Evolutionary conservation across 2,888 invertebrate genomes (phyloP), one percentile per base, ranked within the genome.

Genomic region (Drosophila dives): DNA sequence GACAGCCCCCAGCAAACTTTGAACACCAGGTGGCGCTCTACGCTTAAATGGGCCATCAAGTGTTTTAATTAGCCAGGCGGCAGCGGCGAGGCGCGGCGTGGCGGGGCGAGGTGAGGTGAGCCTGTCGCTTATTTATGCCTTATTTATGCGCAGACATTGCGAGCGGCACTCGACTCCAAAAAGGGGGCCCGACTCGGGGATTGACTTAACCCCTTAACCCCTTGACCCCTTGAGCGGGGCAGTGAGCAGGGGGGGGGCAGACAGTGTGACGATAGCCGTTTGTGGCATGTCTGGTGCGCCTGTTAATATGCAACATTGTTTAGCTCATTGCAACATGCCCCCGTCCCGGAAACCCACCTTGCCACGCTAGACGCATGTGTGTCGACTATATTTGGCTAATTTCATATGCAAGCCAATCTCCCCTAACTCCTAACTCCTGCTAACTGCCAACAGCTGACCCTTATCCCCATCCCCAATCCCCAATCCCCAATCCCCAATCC

Each of bases 221-320:
- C 45, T 8, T 23, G 29, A 29, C 29, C 29, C 29, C 29, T 29
- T 29, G 5, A 29, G 29, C 29, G 29, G 29, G 29, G 29, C 29
- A 6, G 5, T 29, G 23, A 45, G 23, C 45, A 45, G 15, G 23
- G 45, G 23, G 23, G 23, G 23, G 8, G 15, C 38, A 17, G 54
- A 17, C 48, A 23, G 26, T 54, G 54, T 34, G 51, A 11, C 29
- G 8, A 33, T 54, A 17, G 1, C 17, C 17, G 23, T 17, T 33
- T 50, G 71, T 63, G 63, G 71, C 56, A 56, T 63, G 71, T 58
- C 49, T 51, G 59, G 56, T 23, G 29, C 36, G 72, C 50, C 73
- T 74, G 88, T 84, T 86, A 86, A 86, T 88, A 88, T 88, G 88
- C 86, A 84, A 84, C 89, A 84, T 83, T 88, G 84, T 84, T 82